phyloP scores from a whole-genome alignment of 2,888 invertebrate genomes.

The Horisme vitalbata region DNA sequence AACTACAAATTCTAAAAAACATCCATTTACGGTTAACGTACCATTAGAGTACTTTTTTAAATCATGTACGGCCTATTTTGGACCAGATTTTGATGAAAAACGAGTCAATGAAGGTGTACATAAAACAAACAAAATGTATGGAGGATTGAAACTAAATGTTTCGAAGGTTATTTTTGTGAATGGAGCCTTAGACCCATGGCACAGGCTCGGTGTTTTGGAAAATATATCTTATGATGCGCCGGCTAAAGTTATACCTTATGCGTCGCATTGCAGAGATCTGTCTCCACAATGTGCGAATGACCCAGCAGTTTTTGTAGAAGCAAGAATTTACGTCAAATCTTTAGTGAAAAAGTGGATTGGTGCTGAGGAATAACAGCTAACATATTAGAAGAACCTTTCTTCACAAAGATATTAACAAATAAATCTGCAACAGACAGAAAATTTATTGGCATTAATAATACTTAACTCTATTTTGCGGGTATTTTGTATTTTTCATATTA shows the following conservation, averaged over 20 bases:
- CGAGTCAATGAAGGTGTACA: constrained; percentile 59
- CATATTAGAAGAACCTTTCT: too few relatives aligned
- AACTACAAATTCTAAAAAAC: constrained; percentile 80
- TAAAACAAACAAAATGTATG: constrained; percentile 75
- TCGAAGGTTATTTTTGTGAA: constrained; percentile 82
- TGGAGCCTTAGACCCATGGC: constrained; percentile 84
- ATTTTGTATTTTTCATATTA: too few relatives aligned
- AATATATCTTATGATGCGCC: constrained; percentile 66
- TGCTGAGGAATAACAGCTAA: too few relatives aligned
- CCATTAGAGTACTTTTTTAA: constrained; percentile 64
- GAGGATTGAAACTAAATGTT: constrained; percentile 72
- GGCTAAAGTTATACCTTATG: constrained; percentile 55
- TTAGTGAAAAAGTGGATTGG: constrained; percentile 68
- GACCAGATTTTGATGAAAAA: constrained; percentile 57
- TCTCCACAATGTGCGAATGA: constrained; percentile 53
- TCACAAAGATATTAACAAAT: too few relatives aligned
- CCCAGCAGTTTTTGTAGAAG: constrained; percentile 61
- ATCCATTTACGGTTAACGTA: constrained; percentile 82
- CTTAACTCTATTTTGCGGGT: too few relatives aligned
- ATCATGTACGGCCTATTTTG: constrained; percentile 68
- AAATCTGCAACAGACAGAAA: too few relatives aligned
- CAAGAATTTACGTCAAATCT: constrained; percentile 57
- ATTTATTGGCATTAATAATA: too few relatives aligned
- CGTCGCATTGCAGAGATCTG: constrained; percentile 65
- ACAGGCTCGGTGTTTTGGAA: constrained; percentile 73